Evolutionary conservation across 2,797 vertebrate species (phyloP).

Genomic region (Protosalanx chinensis): DNA sequence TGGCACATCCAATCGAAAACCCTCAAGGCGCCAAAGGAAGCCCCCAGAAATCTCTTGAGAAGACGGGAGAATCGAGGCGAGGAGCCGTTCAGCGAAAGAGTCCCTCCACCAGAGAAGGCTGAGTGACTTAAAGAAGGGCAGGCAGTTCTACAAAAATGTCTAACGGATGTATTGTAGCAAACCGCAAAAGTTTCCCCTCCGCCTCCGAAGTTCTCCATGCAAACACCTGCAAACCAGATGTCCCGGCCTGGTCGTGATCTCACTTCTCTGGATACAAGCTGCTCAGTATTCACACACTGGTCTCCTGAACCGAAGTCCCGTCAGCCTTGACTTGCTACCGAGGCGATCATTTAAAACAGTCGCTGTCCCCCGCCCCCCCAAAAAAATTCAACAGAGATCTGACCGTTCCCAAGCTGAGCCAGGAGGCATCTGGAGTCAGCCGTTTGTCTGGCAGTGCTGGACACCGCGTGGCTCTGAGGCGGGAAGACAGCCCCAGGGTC

Average conservation of each 20-base stretch:
- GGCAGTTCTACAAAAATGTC: background rate
- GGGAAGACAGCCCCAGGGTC: slow-evolving; percentile 53
- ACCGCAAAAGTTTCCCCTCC: slow-evolving; percentile 50
- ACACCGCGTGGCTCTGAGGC: slow-evolving; percentile 30
- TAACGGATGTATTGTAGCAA: slow-evolving; percentile 34
- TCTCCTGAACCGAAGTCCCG: background rate
- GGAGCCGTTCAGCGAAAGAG: too few species aligned
- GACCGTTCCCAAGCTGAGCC: background rate
- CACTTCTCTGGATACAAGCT: slow-evolving; percentile 22
- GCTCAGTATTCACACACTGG: slow-evolving; percentile 10
- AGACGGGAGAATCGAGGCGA: too few species aligned
- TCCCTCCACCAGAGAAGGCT: too few species aligned
- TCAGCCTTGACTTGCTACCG: background rate
- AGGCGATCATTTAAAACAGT: background rate
- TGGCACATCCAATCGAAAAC: too few species aligned
- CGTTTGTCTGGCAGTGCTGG: slow-evolving; percentile 36
- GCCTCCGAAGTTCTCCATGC: slow-evolving; percentile 48
- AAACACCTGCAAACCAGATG: slow-evolving; percentile 62
- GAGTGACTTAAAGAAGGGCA: too few species aligned
- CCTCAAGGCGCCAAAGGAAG: too few species aligned
- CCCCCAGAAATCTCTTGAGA: too few species aligned
- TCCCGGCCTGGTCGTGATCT: slow-evolving; percentile 29
- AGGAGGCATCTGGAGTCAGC: slow-evolving; percentile 38
- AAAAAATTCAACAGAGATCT: too few species aligned
- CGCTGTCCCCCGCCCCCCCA: background rate